Conservation (phyloP, 1,140 invertebrate species). For the Bombyx mandarina region DNA sequence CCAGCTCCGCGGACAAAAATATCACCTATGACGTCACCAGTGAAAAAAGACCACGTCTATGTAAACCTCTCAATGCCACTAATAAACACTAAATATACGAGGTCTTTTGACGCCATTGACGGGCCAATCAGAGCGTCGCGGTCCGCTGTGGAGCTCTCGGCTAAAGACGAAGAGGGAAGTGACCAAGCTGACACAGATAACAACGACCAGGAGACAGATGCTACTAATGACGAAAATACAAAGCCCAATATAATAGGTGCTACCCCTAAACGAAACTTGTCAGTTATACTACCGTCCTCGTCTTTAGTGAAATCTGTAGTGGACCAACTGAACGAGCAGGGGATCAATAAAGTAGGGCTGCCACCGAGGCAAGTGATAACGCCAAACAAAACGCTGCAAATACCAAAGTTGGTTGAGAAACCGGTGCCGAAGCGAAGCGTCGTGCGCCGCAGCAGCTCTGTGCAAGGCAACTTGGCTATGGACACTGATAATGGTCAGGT, state of each 20-base stretch:
- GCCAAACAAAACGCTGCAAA: constrained; percentile 54
- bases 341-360: constrained; percentile 36
- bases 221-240: constrained; percentile 19
- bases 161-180: constrained; percentile 17
- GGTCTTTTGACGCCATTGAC: constrained; percentile 44
- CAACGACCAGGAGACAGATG: constrained; percentile 21
- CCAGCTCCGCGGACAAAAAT: constrained; percentile 58
- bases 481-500: constrained; percentile 53
- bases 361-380: constrained; percentile 22
- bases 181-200: constrained; percentile 14
- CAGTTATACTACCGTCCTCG: constrained; percentile 45
- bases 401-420: constrained; percentile 60
- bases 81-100: constrained; percentile 40
- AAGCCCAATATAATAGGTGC: constrained; percentile 62
- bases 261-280: constrained; percentile 47
- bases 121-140: constrained; percentile 47
- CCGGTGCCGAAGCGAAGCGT: constrained; percentile 57
- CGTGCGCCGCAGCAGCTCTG: constrained; percentile 54
- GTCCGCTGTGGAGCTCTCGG: constrained; percentile 50
- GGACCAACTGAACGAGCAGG: constrained; percentile 50
- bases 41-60: constrained; percentile 55
- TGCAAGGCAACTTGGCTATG: constrained; percentile 43
- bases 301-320: constrained; percentile 57
- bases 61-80: constrained; percentile 63
- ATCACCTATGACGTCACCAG: constrained; percentile 38